Conservation (phyloP, 2,797 vertebrate species). For the Lateolabrax maculatus region DNA sequence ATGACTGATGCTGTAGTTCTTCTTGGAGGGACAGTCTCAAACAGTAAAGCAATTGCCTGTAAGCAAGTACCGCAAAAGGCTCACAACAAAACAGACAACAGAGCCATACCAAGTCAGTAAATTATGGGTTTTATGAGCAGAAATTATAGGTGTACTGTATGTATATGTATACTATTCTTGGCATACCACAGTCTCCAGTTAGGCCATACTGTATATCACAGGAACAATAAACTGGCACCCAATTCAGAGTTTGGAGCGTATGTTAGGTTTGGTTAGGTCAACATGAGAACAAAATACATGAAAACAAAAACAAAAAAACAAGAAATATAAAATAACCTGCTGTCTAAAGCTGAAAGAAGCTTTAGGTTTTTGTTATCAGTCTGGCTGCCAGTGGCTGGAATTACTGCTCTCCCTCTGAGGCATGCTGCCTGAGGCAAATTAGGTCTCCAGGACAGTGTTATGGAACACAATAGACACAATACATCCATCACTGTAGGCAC, state of each 20-base stretch:
- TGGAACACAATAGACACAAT: conserved; percentile 60
- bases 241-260: conserved; percentile 2
- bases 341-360: conserved; percentile 36
- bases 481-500: conserved; percentile 50
- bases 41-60: neutral
- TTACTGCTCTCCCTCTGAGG: conserved; percentile 56
- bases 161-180: neutral
- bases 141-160: neutral
- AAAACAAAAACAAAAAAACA: neutral
- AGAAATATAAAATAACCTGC: conserved; percentile 40
- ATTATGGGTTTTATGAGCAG: conserved; percentile 12
- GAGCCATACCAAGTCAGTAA: neutral
- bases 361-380: conserved; percentile 55
- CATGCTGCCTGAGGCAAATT: conserved; percentile 60
- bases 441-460: conserved; percentile 63
- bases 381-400: conserved; percentile 54
- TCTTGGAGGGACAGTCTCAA: neutral
- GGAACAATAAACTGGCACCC: conserved; percentile 14
- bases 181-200: conserved; percentile 1
- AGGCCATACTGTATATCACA: neutral
- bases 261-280: neutral
- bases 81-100: neutral
- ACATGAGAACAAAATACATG: neutral
- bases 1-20: neutral
- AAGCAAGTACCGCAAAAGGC: neutral